Conservation (phyloP, 2,797 vertebrate species). For the Lepilemur ruficaudatus region DNA sequence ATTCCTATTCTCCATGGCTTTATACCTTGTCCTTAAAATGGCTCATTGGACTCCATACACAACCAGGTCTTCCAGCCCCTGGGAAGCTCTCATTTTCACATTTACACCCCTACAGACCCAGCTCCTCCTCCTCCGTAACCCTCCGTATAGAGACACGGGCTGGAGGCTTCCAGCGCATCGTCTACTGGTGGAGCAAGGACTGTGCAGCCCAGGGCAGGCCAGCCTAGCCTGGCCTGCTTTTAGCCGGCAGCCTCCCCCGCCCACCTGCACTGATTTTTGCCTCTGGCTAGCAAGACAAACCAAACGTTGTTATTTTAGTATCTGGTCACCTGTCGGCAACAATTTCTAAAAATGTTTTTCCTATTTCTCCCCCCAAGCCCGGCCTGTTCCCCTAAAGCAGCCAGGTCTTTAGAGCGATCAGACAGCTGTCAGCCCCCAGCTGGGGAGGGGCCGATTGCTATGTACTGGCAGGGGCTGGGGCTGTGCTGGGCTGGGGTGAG, state of each 20-base stretch:
- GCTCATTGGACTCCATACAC: fast-evolving
- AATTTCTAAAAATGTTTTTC: slow-evolving; percentile 53
- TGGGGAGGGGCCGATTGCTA: not conserved
- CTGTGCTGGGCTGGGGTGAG: fast-evolving
- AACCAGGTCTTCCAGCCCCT: not conserved
- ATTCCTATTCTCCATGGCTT: not conserved
- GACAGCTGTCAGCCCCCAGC: not conserved
- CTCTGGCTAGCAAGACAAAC: slow-evolving; percentile 51
- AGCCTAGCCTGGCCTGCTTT: not conserved
- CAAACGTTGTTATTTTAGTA: slow-evolving; percentile 58
- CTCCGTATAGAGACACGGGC: fast-evolving
- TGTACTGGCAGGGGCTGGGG: not conserved
- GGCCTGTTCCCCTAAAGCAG: not conserved
- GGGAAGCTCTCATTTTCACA: not conserved
- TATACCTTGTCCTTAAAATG: not conserved
- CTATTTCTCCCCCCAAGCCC: not conserved
- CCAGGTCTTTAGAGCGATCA: not conserved
- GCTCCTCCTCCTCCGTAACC: fast-evolving
- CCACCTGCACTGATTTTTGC: slow-evolving; percentile 27
- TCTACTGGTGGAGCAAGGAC: fast-evolving
- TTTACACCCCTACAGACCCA: not conserved
- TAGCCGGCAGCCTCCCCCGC: not conserved
- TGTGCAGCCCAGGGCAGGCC: not conserved
- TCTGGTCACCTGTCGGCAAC: slow-evolving; percentile 64
- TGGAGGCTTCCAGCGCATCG: fast-evolving